Conservation (phyloP, 2,797 vertebrate species). For the Pristis pectinata region DNA sequence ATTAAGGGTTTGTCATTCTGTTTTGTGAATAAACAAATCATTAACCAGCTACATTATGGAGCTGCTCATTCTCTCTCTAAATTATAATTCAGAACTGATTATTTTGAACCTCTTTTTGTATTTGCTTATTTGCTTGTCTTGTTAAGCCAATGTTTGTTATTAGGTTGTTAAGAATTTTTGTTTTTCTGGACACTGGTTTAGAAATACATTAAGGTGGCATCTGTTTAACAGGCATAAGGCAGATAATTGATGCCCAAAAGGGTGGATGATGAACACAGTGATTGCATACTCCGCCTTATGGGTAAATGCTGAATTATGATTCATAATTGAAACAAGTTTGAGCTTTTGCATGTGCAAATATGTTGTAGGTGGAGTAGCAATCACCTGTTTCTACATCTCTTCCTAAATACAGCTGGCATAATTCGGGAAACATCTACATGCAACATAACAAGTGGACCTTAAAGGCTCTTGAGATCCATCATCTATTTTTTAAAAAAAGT, state of each 20-base stretch:
- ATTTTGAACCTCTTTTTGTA: neutral
- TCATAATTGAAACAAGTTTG: neutral
- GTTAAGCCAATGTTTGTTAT: neutral
- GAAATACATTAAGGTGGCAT: neutral
- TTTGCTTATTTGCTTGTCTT: neutral
- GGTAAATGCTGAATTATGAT: neutral
- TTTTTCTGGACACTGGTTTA: neutral
- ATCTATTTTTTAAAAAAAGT: neutral
- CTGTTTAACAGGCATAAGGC: neutral
- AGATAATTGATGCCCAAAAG: neutral
- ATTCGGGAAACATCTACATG: no score
- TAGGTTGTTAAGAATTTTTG: neutral
- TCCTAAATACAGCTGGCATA: neutral
- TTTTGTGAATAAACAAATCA: slow-evolving; percentile 21
- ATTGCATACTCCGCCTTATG: neutral
- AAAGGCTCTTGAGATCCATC: neutral
- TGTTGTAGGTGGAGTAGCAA: no score
- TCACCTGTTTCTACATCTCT: neutral
- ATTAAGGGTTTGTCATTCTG: slow-evolving; percentile 64
- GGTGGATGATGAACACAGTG: neutral
- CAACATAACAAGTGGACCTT: neutral
- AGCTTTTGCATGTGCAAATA: neutral
- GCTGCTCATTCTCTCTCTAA: neutral
- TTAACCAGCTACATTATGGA: neutral
- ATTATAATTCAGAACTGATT: neutral